Percentiles rank a stretch among this genome's conserved stretches.
Evolutionary conservation across 2,797 vertebrate species (phyloP).

Genomic region (Sebastes hubbsi): DNA sequence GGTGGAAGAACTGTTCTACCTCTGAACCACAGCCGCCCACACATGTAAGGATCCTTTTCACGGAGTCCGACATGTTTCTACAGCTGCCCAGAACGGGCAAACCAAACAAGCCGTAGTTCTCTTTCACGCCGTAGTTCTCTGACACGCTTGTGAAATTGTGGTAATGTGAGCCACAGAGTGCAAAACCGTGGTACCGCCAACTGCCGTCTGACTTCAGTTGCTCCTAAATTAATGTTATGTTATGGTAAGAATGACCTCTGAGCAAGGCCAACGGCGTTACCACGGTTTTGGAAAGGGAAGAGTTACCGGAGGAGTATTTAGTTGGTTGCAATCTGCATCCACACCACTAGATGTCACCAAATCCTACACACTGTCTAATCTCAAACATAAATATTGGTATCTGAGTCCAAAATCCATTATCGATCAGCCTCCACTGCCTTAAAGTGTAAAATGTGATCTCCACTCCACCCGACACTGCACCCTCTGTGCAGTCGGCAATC

Average conservation of each 20-base stretch:
- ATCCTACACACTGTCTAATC: not conserved
- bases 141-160: not conserved
- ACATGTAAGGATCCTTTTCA: no score
- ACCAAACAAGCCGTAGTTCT: no score
- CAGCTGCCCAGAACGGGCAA: no score
- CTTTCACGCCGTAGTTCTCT: not conserved
- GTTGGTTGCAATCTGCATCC: not conserved
- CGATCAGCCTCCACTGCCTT: not conserved
- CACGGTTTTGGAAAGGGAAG: no score
- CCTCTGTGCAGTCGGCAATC: not conserved
- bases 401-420: not conserved
- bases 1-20: no score
- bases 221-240: not conserved
- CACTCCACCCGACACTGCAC: accelerated
- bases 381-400: not conserved
- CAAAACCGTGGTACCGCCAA: not conserved
- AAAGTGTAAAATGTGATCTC: not conserved
- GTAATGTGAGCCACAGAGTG: not conserved
- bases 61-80: no score
- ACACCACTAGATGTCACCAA: not conserved
- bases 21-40: no score
- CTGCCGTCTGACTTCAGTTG: not conserved
- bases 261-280: no score
- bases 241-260: not conserved
- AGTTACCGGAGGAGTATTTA: no score